A percentile compares a stretch with the other conserved stretches of the same genome.
These are phyloP conservation scores for Myanophis thanlyinensis DNA, from an alignment of 2,113 vertebrate genomes.

Conservation along the genomic window DNA sequence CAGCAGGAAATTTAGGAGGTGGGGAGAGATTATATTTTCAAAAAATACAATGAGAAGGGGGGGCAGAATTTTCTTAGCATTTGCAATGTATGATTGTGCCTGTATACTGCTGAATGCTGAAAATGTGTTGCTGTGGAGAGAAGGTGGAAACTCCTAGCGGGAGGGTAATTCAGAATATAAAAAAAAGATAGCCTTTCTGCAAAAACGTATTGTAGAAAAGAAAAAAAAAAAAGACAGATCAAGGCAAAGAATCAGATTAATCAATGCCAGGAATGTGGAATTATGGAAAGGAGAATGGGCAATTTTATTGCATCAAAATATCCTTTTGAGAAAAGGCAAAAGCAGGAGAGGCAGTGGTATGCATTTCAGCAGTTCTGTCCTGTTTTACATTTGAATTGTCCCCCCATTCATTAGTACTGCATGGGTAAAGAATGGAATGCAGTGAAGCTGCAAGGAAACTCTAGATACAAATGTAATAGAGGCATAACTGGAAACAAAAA, in stretches of 20 bases:
- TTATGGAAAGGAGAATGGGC: not conserved
- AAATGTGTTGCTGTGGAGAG: constrained; percentile 32
- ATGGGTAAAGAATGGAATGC: not conserved
- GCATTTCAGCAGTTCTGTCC: not conserved
- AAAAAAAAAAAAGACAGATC: constrained; percentile 4
- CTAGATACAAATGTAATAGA: constrained; percentile 10
- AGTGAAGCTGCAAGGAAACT: not conserved
- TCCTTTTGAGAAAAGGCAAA: not conserved
- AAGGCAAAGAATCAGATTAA: not conserved
- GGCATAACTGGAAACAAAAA: not conserved
- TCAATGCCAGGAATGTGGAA: not conserved
- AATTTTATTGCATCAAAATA: constrained; percentile 12
- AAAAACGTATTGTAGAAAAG: not conserved
- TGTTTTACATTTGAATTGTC: constrained; percentile 29
- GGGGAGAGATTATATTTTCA: constrained; percentile 52
- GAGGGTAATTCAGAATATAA: constrained; percentile 4
- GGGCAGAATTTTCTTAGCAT: constrained; percentile 49
- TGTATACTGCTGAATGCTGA: constrained; percentile 37
- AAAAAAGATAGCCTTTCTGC: not conserved
- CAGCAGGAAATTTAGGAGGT: constrained; percentile 44
- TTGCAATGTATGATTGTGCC: constrained; percentile 44
- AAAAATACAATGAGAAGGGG: constrained; percentile 23
- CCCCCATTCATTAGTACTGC: constrained; percentile 13
- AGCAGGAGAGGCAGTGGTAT: not conserved
- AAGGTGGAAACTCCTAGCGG: not conserved